A percentile compares a stretch with the other conserved stretches of the same genome.
phyloP scores from a whole-genome alignment of 2,888 invertebrate genomes.

The Orthosia gothica region DNA sequence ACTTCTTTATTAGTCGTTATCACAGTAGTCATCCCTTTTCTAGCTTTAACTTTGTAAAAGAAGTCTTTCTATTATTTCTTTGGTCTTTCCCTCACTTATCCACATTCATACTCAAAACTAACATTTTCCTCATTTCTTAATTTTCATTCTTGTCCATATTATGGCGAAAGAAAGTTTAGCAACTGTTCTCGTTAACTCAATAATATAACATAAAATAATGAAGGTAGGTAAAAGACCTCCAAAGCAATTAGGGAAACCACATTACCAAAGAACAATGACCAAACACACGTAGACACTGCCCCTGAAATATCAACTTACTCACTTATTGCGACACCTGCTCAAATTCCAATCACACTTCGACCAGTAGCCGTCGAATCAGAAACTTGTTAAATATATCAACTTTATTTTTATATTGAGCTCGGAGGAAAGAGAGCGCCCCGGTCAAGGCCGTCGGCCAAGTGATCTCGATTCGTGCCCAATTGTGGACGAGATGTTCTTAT shows the following conservation, averaged over 20 bases:
- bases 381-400: slow-evolving; percentile 56
- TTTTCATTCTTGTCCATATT: too few relatives aligned
- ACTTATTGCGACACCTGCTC: slow-evolving; percentile 27
- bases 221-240: background rate
- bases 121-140: too few relatives aligned
- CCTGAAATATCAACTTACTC: background rate
- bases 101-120: too few relatives aligned
- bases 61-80: too few relatives aligned
- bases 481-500: slow-evolving; percentile 41
- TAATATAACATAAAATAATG: background rate
- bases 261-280: slow-evolving; percentile 3
- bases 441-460: slow-evolving; percentile 64
- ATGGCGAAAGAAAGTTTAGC: too few relatives aligned
- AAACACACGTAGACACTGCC: slow-evolving; percentile 1
- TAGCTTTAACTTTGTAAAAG: too few relatives aligned
- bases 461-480: slow-evolving; percentile 53
- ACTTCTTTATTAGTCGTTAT: too few relatives aligned
- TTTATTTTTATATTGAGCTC: slow-evolving; percentile 36
- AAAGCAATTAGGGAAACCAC: background rate
- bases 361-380: slow-evolving; percentile 28
- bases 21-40: too few relatives aligned
- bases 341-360: slow-evolving; percentile 37
- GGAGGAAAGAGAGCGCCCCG: slow-evolving; percentile 57
- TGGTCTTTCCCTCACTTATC: too few relatives aligned
- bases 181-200: too few relatives aligned